Base-by-base conservation (phyloP, 1,140 invertebrate genomes). In the Asbolus verrucosus region DNA sequence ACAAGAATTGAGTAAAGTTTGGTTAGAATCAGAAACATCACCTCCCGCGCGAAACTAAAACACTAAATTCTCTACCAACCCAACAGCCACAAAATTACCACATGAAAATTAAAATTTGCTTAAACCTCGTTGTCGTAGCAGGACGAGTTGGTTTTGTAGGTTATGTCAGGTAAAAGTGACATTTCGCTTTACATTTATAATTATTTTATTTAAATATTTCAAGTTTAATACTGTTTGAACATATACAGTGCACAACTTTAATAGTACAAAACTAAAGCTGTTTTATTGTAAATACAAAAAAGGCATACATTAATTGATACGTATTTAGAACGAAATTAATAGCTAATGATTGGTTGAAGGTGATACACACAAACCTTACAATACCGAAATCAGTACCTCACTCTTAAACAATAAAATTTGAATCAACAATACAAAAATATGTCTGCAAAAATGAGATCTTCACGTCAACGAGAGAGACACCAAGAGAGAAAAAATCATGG, bases 181-280 rank as follows among this genome's bases (percentile, higher is more conserved):
- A 30, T 30, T 30, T 30, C 3, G 8, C 24, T 62, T 62, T 62
- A 62, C 59, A 62, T 62, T 27, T 62, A 62, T 62, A n/a, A n/a
- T n/a, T n/a, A n/a, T n/a, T n/a, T 38, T 62, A 62, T 73, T 76
- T 72, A 73, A 75, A 72, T 72, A 71, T 69, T 76, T 68, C 38
- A 62, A 62, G 68, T 74, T 77, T 67, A 77, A 77, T 77, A 77
- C 74, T 77, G 75, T 77, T 75, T 75, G 65, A 75, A 75, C 74
- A 77, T 77, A 77, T 77, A 77, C 75, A 77, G 75, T 77, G 75
- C 75, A 77, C 50, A 61, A 74, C 60, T 72, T 75, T 68, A 70
- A 74, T 67, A 50, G 71, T 76, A 76, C 69, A 76, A 75, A 77
- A 77, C 72, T 77, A 75, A 77, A 77, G 73, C 72, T 75, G 46